Evolutionary conservation across 2,113 vertebrate genomes (phyloP).

Genomic region (Felis catus): DNA sequence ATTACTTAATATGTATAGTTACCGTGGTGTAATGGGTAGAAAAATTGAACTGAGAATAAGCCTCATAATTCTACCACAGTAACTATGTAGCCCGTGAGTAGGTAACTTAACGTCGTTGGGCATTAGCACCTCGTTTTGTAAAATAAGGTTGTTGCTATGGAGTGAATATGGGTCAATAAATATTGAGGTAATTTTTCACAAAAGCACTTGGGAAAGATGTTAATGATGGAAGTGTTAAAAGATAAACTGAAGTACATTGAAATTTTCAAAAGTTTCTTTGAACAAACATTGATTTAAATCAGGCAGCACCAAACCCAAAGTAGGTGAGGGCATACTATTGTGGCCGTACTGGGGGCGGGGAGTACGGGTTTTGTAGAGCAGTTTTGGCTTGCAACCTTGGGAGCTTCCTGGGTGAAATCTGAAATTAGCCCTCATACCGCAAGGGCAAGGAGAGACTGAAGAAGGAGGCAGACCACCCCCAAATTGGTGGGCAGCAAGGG

Average conservation of each 20-base stretch:
- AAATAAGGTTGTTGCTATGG: not conserved
- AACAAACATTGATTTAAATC: not conserved
- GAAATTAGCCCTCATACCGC: no score
- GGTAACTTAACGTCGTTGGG: not conserved
- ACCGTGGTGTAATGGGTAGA: not conserved
- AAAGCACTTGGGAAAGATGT: not conserved
- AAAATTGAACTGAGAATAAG: not conserved
- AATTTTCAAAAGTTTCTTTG: not conserved
- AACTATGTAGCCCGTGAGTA: not conserved
- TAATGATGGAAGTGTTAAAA: not conserved
- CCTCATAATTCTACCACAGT: not conserved
- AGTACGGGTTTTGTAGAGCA: not conserved
- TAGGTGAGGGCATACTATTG: not conserved
- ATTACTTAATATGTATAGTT: not conserved
- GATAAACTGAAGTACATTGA: not conserved
- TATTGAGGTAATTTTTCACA: not conserved
- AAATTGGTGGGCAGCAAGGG: not conserved
- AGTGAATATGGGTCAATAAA: not conserved
- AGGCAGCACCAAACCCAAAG: not conserved
- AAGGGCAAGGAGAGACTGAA: not conserved
- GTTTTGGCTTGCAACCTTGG: not conserved
- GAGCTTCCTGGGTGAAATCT: not conserved
- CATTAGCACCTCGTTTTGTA: not conserved
- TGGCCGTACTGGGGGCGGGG: fast-evolving
- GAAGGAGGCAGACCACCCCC: not conserved